These are phyloP conservation scores for Nephila pilipes DNA, from an alignment of 1,140 invertebrate species.

Conservation along the genomic window DNA sequence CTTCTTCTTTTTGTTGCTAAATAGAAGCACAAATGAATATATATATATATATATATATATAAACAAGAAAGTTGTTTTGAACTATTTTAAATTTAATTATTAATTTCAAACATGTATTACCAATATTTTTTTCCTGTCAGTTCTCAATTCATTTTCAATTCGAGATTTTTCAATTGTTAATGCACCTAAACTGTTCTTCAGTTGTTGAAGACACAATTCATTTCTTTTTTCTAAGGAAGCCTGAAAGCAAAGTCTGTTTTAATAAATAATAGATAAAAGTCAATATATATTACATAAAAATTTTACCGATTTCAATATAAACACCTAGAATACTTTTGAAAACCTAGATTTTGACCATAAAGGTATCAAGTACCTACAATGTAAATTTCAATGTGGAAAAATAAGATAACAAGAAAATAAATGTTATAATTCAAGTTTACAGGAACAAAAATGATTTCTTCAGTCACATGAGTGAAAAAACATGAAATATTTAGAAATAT, in stretches of 20 bases:
- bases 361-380: too few relatives aligned
- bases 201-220: constrained; percentile 32
- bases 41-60: too few relatives aligned
- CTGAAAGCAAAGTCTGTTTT: neutral
- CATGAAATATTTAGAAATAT: too few relatives aligned
- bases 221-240: constrained; percentile 53
- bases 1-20: constrained; percentile 84
- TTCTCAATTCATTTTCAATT: constrained; percentile 90
- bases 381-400: neutral
- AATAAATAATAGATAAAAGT: too few relatives aligned
- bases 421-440: neutral
- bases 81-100: neutral
- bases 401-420: neutral
- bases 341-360: too few relatives aligned
- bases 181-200: constrained; percentile 84
- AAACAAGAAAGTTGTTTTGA: neutral
- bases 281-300: too few relatives aligned
- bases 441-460: neutral
- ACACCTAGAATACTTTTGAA: too few relatives aligned
- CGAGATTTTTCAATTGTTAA: constrained; percentile 90
- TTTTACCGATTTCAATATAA: too few relatives aligned
- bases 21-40: neutral
- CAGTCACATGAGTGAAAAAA: neutral
- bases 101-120: constrained; percentile 77
- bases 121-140: constrained; percentile 88